Base-by-base conservation (phyloP, 2,113 vertebrate genomes). In the Alexandromys fortis region DNA sequence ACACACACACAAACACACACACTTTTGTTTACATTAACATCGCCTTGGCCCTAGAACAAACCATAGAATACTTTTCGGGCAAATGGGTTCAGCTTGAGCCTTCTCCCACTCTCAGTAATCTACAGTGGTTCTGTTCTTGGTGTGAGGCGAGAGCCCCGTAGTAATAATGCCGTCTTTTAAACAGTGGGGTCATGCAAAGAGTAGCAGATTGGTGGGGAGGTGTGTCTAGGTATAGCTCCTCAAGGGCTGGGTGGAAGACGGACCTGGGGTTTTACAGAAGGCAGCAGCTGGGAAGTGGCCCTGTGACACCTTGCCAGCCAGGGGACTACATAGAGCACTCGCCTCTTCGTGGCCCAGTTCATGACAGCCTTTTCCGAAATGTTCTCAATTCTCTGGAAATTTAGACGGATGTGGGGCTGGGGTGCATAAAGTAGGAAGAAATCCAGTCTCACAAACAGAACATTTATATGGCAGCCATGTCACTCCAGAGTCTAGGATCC, bases 241-340 rank as follows among this genome's bases (percentile, higher is more conserved):
- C 21, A 95, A 30, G 26, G 52, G 22, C 19, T 85, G 95, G 91
- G 78, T 93, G 91, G 91, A 96, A 90, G 96, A 77, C 88, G 68
- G 94, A 95, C 70, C 63, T 96, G 55, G 91, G 55, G 97, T 98
- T 98, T 92, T 95, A 86, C 81, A 97, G 95, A 97, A 97, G 97
- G 86, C 91, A 92, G 96, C 89, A 94, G 55, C 61, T 92, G 75
- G 96, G 86, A 94, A 97, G 86, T 95, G 94, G 81, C 92, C 98
- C 98, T 94, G 91, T 77, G 73, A 98, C 61, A 94, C 63, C 72
- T 97, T 94, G 92, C 95, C 38, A 35, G 42, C n/a, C 72, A 85
- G 97, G 86, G 93, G 47, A 52, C 96, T 96, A 83, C 14, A 0
- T 92, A 96, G 94, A 95, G 94, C 68, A 94, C 94, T 91, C 93